A percentile compares a stretch with the other conserved stretches of the same genome.
phyloP scores from a whole-genome alignment of 2,888 invertebrate genomes.

The Lycophotia porphyrea region DNA sequence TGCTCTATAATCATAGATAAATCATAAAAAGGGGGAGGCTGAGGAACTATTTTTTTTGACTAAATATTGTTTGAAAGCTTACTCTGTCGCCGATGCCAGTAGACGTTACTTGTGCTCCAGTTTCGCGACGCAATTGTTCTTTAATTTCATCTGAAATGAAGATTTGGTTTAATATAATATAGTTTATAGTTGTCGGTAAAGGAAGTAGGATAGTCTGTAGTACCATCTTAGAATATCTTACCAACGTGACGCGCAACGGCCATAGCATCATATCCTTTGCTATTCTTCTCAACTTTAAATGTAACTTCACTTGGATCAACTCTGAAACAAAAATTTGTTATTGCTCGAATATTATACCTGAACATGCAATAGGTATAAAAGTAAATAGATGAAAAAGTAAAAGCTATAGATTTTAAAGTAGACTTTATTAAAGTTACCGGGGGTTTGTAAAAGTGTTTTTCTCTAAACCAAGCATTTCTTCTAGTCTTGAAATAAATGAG shows the following conservation, averaged over 20 bases:
- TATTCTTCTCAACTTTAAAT: conserved; percentile 93
- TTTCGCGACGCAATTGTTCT: conserved; percentile 91
- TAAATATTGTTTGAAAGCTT: conserved; percentile 69
- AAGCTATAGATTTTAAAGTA: conserved; percentile 50
- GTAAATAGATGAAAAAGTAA: conserved; percentile 28
- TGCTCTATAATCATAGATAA: conserved; percentile 76
- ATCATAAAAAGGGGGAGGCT: neutral
- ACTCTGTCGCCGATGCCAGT: conserved; percentile 96
- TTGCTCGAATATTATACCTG: conserved; percentile 8
- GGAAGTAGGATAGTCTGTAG: neutral
- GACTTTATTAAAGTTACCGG: conserved; percentile 84
- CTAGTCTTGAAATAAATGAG: conserved; percentile 92
- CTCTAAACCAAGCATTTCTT: conserved; percentile 92
- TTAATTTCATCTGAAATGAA: conserved; percentile 89
- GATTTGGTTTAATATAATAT: neutral
- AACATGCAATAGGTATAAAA: neutral
- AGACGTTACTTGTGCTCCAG: conserved; percentile 92
- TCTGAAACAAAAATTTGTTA: conserved; percentile 84
- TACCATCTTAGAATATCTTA: conserved; percentile 76
- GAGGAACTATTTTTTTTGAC: neutral
- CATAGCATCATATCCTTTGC: conserved; percentile 91
- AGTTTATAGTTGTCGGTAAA: neutral
- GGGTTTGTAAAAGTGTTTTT: conserved; percentile 91
- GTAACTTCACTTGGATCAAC: conserved; percentile 94
- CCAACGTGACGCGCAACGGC: conserved; percentile 92